Evolutionary conservation across 2,888 invertebrate genomes (phyloP), one percentile per base, ranked within the genome.

Genomic region (Athetis lepigone): DNA sequence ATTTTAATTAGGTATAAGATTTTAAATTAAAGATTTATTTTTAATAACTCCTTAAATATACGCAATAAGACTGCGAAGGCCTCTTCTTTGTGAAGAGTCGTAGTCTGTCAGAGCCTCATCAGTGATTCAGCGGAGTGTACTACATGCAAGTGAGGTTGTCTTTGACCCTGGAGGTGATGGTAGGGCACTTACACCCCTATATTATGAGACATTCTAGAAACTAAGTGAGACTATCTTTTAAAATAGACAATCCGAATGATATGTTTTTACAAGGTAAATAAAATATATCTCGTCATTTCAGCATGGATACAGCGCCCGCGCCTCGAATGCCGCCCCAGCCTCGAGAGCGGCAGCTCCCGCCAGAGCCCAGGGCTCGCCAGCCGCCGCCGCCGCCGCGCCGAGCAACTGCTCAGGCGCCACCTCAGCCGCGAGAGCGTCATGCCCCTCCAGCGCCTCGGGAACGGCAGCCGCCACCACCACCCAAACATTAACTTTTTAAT

Each of bases 321-420:
- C 13, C 52, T 11, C 59, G 59, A 13, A 49, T 56, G 45, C 69
- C 74, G 2, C 74, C 79, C 5, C 68, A 78, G 33, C 88, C 89
- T 2, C 81, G 90, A 1, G 83, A 82, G 50, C 81, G 88, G 0
- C 85, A 84, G 13, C 66, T 83, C 0, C 91, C 91, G 0, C 91
- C 92, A 0, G 84, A 85, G 66, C 92, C 92, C 0, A 80, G 90
- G 1, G 68, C 68, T 1, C 81, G 91, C 2, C 87, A 88, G 27
- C 65, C 87, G 0, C 91, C 91, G 0, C 91, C 91, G 0, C 79
- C 80, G 18, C 91, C 91, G 0, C 84, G 85, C 1, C 83, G 83
- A 1, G 52, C 82, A 1, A 76, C 81, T 0, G 88, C 85, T 1
- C 84, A 84, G 11, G 60, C 75, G 0, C 88, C 88, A 0, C 84